Evolutionary conservation across 2,113 vertebrate genomes (phyloP).

Genomic region (Dromaius novaehollandiae): DNA sequence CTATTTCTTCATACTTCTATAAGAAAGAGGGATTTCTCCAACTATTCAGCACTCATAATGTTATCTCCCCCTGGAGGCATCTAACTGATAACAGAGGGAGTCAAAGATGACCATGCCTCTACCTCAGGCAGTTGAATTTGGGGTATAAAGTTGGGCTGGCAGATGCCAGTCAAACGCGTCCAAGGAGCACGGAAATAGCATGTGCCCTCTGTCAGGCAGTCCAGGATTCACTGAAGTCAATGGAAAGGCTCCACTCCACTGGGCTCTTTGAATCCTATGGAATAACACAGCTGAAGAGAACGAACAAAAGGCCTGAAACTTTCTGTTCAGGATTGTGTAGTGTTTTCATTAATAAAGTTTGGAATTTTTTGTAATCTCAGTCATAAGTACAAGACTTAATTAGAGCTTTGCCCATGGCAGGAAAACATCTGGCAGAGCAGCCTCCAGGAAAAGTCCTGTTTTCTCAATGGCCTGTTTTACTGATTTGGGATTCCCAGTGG

Average conservation of each 20-base stretch:
- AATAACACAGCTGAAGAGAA: not conserved
- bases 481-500: not conserved
- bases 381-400: slow-evolving; percentile 2
- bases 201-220: not conserved
- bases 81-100: not conserved
- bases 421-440: slow-evolving; percentile 28
- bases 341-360: slow-evolving; percentile 31
- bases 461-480: slow-evolving; percentile 10
- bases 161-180: not conserved
- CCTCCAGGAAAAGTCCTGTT: slow-evolving; percentile 9
- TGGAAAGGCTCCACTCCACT: not conserved
- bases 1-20: not conserved
- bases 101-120: not conserved
- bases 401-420: slow-evolving; percentile 20
- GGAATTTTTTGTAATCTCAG: slow-evolving; percentile 28
- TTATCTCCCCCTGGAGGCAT: not conserved
- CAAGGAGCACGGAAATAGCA: not conserved
- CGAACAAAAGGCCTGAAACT: not conserved
- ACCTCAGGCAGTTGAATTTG: not conserved
- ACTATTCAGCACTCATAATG: not conserved
- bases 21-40: not conserved
- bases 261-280: not conserved
- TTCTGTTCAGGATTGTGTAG: not conserved
- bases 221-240: not conserved
- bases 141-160: rapidly evolving